Percentiles rank a stretch among this genome's conserved stretches.
phyloP scores from a whole-genome alignment of 2,113 vertebrate genomes.

The Kryptolebias marmoratus region DNA sequence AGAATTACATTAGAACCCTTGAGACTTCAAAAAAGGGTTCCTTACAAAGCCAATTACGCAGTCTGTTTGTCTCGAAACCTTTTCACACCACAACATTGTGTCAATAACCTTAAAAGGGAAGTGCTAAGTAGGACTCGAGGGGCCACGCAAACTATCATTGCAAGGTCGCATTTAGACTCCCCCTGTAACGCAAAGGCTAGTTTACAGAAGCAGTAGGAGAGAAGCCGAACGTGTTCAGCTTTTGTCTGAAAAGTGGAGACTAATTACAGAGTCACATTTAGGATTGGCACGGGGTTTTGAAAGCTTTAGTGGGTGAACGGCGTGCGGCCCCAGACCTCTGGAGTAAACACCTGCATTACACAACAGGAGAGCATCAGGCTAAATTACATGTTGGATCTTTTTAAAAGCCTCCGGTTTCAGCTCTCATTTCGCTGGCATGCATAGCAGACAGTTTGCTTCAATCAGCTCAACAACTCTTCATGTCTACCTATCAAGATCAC shows the following conservation, averaged over 20 bases:
- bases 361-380: slow-evolving; percentile 7
- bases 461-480: background rate
- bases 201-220: slow-evolving; percentile 19
- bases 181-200: slow-evolving; percentile 11
- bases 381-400: slow-evolving; percentile 14
- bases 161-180: slow-evolving; percentile 36
- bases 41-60: slow-evolving; percentile 50
- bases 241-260: slow-evolving; percentile 12
- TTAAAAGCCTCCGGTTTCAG: slow-evolving; percentile 8
- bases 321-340: background rate
- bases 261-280: slow-evolving; percentile 32
- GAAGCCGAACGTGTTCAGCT: slow-evolving; percentile 12
- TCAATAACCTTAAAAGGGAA: slow-evolving; percentile 45
- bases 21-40: slow-evolving; percentile 43
- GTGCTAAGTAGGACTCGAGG: slow-evolving; percentile 42
- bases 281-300: slow-evolving; percentile 11
- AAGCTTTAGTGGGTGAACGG: slow-evolving; percentile 5
- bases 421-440: background rate
- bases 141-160: slow-evolving; percentile 22
- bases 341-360: slow-evolving; percentile 19
- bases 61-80: slow-evolving; percentile 33
- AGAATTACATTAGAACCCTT: slow-evolving; percentile 52
- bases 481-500: slow-evolving; percentile 7
- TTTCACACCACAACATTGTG: slow-evolving; percentile 44
- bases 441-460: slow-evolving; percentile 9